phyloP scores from a whole-genome alignment of 2,888 invertebrate genomes.

The Apodemia mormo region DNA sequence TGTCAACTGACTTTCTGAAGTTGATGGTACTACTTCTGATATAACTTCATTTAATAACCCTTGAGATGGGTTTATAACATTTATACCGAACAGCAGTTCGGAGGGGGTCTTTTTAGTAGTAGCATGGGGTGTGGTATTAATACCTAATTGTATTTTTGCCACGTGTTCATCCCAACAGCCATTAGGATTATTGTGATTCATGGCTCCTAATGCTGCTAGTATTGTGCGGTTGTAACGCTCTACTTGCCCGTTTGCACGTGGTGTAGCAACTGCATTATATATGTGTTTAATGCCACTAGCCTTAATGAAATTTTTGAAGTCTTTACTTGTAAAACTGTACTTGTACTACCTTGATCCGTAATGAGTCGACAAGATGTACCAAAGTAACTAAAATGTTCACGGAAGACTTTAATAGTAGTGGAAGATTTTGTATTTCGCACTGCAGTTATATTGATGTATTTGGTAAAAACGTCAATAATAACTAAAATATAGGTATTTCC shows the following conservation, averaged over 20 bases:
- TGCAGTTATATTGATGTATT: conserved; percentile 8
- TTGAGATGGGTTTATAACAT: background rate
- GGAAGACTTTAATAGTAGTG: conserved; percentile 3
- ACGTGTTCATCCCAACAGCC: conserved; percentile 28
- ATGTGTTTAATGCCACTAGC: conserved; percentile 32
- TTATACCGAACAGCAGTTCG: conserved; percentile 27
- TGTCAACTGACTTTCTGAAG: conserved; percentile 1
- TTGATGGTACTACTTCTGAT: conserved; percentile 2
- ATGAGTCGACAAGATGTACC: conserved; percentile 33
- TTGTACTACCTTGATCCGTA: conserved; percentile 35
- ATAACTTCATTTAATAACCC: conserved; percentile 23
- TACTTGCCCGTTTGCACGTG: too few relatives aligned
- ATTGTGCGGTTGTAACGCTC: conserved; percentile 28
- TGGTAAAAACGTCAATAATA: conserved; percentile 19
- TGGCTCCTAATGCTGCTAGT: conserved; percentile 24
- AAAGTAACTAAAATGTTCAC: conserved; percentile 26
- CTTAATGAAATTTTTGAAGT: conserved; percentile 30
- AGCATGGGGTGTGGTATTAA: conserved; percentile 31
- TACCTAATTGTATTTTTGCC: conserved; percentile 29
- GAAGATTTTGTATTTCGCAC: conserved; percentile 18
- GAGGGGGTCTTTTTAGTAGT: conserved; percentile 25
- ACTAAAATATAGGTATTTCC: conserved; percentile 16
- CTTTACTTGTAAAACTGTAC: conserved; percentile 34
- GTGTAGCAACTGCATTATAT: conserved; percentile 16
- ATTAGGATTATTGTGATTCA: conserved; percentile 21